phyloP scores from a whole-genome alignment of 1,140 invertebrate species.

The Euwallacea similis region DNA sequence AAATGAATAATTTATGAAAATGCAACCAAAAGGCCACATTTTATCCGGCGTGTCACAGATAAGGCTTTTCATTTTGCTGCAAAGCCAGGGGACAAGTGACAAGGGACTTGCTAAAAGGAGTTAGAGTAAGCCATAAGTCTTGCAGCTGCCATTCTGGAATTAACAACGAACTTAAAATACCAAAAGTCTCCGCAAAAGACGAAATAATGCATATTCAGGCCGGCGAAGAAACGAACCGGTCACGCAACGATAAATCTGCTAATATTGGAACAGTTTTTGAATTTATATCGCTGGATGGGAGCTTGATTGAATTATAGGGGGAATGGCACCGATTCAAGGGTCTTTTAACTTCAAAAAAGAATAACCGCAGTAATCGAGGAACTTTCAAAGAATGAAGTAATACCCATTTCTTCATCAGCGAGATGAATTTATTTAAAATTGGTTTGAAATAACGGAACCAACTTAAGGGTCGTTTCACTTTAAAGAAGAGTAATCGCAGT shows the following conservation, averaged over 20 bases:
- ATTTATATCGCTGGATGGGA: not conserved
- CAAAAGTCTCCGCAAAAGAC: conserved; percentile 26
- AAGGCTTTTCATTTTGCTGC: conserved; percentile 22
- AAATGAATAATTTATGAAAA: conserved; percentile 33
- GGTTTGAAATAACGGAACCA: no score
- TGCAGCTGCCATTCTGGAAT: conserved; percentile 32
- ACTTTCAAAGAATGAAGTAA: no score
- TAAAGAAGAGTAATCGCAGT: no score
- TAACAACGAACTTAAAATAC: conserved; percentile 35
- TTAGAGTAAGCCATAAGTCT: conserved; percentile 27
- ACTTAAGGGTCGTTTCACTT: no score
- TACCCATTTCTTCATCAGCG: no score
- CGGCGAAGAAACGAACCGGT: conserved; percentile 17
- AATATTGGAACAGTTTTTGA: conserved; percentile 26
- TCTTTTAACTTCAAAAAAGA: not conserved
- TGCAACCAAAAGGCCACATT: conserved; percentile 21
- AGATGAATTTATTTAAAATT: no score
- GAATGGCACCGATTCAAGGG: not conserved
- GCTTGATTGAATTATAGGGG: not conserved
- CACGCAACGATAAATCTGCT: conserved; percentile 31
- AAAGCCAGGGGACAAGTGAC: conserved; percentile 27
- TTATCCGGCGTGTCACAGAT: conserved; percentile 23
- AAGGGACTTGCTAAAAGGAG: conserved; percentile 33
- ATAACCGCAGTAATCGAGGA: no score
- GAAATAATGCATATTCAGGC: conserved; percentile 34